Percentiles rank a stretch among this genome's conserved stretches.
Evolutionary conservation across 2,797 vertebrate species (phyloP).

Genomic region (Vipera latastei): DNA sequence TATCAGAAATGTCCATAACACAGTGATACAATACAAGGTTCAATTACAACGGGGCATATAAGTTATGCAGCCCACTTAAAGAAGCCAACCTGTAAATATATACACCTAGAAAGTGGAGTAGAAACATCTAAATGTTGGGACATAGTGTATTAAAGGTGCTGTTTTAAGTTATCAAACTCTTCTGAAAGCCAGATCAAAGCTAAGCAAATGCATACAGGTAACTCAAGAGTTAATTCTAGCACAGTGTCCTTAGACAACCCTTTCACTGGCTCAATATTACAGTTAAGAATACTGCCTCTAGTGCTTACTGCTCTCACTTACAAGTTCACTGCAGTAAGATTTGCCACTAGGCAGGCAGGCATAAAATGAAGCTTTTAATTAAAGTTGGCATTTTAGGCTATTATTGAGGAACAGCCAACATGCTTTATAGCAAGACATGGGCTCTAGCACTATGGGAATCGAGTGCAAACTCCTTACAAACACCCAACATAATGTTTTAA

Average conservation of each 20-base stretch:
- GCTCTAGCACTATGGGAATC: background rate
- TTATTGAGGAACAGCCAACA: conserved; percentile 25
- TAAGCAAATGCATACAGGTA: conserved; percentile 25
- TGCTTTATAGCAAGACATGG: background rate
- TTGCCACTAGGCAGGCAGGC: conserved; percentile 23
- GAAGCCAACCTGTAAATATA: conserved; percentile 38
- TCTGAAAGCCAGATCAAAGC: background rate
- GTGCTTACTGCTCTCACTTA: conserved; percentile 53
- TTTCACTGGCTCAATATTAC: conserved; percentile 45
- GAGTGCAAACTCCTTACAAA: accelerated
- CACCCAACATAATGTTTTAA: conserved; percentile 1
- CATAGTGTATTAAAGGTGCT: background rate
- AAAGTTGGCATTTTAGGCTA: conserved; percentile 52
- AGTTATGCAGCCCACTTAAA: background rate
- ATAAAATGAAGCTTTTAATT: conserved; percentile 39
- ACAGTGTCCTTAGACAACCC: conserved; percentile 58
- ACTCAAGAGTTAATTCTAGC: conserved; percentile 56
- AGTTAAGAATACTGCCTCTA: conserved; percentile 55
- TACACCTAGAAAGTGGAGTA: conserved; percentile 45
- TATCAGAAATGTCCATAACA: conserved; percentile 29
- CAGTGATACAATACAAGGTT: conserved; percentile 6
- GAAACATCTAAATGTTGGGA: conserved; percentile 8
- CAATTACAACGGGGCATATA: conserved; percentile 37
- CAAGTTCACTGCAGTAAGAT: conserved; percentile 46
- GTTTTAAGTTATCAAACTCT: conserved; percentile 26